phyloP scores from a whole-genome alignment of 2,888 invertebrate species.

The Drosophila planitibia region DNA sequence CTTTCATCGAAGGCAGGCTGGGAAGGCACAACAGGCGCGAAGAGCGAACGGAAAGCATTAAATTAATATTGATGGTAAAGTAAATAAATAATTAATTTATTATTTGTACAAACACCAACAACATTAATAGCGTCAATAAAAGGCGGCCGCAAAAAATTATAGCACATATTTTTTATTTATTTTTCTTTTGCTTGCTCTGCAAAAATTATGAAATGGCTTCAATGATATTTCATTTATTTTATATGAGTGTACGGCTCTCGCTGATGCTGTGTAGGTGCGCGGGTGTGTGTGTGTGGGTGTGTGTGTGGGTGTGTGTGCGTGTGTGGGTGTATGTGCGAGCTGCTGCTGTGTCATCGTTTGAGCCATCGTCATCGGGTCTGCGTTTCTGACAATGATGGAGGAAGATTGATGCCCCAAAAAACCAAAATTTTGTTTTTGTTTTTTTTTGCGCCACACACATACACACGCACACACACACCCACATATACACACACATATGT shows the following conservation, averaged over 20 bases:
- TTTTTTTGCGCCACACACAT: constrained; percentile 3
- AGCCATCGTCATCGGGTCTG: constrained; percentile 57
- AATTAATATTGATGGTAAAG: constrained; percentile 53
- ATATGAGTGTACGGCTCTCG: constrained; percentile 15
- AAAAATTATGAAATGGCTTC: constrained; percentile 70
- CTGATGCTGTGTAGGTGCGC: constrained; percentile 1
- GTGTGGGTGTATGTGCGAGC: constrained; percentile 4
- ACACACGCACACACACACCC: constrained; percentile 10
- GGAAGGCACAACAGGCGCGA: background rate
- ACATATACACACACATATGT: constrained; percentile 7
- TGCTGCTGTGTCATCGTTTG: constrained; percentile 57
- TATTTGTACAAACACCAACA: constrained; percentile 14
- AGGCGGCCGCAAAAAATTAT: constrained; percentile 1
- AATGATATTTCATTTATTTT: constrained; percentile 77
- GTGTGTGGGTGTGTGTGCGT: constrained; percentile 4
- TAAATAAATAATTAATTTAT: constrained; percentile 57
- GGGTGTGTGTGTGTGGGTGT: constrained; percentile 2
- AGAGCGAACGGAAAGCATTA: constrained; percentile 6
- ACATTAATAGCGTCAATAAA: background rate
- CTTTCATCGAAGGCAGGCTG: background rate
- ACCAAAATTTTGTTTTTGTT: background rate
- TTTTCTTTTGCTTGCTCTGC: constrained; percentile 2
- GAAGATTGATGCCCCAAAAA: constrained; percentile 72
- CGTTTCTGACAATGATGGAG: constrained; percentile 74
- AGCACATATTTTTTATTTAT: constrained; percentile 4